phyloP scores from a whole-genome alignment of 2,797 vertebrate species.

The Potorous gilbertii region DNA sequence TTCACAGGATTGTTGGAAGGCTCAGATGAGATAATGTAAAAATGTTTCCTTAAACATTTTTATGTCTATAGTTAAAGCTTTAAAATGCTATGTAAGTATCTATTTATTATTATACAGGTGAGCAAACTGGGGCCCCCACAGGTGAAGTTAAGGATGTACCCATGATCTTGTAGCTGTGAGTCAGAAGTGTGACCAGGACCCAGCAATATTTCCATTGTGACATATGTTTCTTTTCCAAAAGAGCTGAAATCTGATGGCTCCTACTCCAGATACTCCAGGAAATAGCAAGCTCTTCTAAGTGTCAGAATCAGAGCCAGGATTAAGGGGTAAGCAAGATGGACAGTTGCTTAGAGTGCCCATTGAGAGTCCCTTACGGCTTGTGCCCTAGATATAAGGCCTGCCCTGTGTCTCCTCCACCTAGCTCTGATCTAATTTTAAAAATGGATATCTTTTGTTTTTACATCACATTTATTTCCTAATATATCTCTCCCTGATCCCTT shows the following conservation, averaged over 20 bases:
- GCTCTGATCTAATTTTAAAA: neutral
- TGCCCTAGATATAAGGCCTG: neutral
- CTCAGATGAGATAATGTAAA: neutral
- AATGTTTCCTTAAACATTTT: neutral
- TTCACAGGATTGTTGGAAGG: neutral
- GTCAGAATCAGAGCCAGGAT: neutral
- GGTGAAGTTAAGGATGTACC: neutral
- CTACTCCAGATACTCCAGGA: neutral
- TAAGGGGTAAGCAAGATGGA: neutral
- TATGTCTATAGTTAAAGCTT: neutral
- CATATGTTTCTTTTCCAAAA: neutral
- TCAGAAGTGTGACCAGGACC: neutral
- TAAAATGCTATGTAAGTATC: neutral
- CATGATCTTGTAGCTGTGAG: neutral
- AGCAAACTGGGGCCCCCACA: neutral
- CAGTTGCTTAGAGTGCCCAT: neutral
- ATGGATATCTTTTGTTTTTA: neutral
- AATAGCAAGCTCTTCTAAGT: neutral
- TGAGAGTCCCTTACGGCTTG: neutral
- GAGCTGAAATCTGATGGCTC: neutral
- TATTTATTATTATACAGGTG: neutral
- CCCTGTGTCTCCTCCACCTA: neutral
- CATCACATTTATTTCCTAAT: neutral
- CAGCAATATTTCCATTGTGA: neutral
- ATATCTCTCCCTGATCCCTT: neutral